A percentile compares a stretch with the other conserved stretches of the same genome.
Evolutionary conservation across 2,888 invertebrate genomes (phyloP).

Genomic region (Cheilosia vernalis): DNA sequence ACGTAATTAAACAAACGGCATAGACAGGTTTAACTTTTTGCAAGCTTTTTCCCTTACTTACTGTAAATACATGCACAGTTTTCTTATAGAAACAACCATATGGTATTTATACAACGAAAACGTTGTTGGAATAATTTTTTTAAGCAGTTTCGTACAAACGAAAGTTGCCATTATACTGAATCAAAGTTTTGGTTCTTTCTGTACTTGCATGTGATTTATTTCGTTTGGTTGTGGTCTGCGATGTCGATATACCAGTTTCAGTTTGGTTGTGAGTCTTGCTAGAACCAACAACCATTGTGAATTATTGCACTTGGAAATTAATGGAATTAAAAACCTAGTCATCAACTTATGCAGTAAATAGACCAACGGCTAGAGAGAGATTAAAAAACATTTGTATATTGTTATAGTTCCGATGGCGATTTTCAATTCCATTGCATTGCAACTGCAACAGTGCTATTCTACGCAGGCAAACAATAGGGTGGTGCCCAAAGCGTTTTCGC

Average conservation of each 20-base stretch:
- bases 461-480: too few relatives aligned
- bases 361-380: too few relatives aligned
- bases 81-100: neutral
- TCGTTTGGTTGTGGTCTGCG: conserved; percentile 28
- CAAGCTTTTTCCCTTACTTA: neutral
- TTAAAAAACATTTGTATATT: too few relatives aligned
- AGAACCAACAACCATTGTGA: neutral
- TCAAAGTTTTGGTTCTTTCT: conserved; percentile 28
- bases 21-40: conserved; percentile 1
- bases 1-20: conserved; percentile 4
- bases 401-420: too few relatives aligned
- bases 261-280: neutral
- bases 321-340: too few relatives aligned
- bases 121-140: neutral
- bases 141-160: neutral
- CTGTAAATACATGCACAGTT: neutral
- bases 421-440: too few relatives aligned
- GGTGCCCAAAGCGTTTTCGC: too few relatives aligned
- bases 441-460: too few relatives aligned
- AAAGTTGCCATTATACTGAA: neutral
- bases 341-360: too few relatives aligned
- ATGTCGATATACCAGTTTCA: conserved; percentile 16
- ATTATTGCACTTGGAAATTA: neutral
- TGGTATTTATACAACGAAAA: neutral
- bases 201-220: conserved; percentile 10